Conservation (phyloP, 1,140 invertebrate species). For the Aethina tumida region DNA sequence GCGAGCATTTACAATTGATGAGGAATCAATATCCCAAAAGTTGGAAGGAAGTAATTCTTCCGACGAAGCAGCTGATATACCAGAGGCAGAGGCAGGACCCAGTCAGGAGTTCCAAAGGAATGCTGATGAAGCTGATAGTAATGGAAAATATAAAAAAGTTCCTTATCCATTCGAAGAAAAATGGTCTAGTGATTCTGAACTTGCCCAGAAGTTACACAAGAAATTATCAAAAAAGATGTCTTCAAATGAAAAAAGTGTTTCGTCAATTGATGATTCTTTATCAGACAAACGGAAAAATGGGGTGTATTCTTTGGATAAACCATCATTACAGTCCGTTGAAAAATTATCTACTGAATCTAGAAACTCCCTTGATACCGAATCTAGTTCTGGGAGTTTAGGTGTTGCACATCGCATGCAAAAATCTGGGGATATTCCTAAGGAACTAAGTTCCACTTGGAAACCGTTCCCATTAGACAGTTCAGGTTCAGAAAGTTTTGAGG, state of each 20-base stretch:
- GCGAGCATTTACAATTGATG: conserved; percentile 34
- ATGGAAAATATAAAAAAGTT: conserved; percentile 25
- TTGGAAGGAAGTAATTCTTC: conserved; percentile 32
- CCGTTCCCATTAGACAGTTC: conserved; percentile 72
- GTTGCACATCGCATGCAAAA: conserved; percentile 45
- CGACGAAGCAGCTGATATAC: conserved; percentile 29
- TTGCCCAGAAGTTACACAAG: conserved; percentile 30
- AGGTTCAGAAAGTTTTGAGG: conserved; percentile 66
- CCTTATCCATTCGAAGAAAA: conserved; percentile 36
- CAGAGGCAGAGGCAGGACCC: conserved; percentile 27
- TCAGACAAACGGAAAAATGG: conserved; percentile 23
- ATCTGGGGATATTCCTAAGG: conserved; percentile 45
- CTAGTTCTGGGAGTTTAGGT: conserved; percentile 61
- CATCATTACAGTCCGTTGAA: conserved; percentile 26
- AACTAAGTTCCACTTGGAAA: conserved; percentile 66
- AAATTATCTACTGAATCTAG: conserved; percentile 46
- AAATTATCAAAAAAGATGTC: conserved; percentile 33
- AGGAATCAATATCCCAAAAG: conserved; percentile 24
- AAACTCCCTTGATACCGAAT: conserved; percentile 58
- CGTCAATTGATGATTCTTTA: conserved; percentile 32
- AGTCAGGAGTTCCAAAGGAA: conserved; percentile 23
- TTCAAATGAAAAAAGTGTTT: conserved; percentile 30
- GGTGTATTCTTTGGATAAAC: conserved; percentile 23
- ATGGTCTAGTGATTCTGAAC: conserved; percentile 35
- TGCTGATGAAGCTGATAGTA: conserved; percentile 13